These are phyloP conservation scores for Aphodius granarius DNA, from an alignment of 2,888 invertebrate genomes.

Conservation along the genomic window DNA sequence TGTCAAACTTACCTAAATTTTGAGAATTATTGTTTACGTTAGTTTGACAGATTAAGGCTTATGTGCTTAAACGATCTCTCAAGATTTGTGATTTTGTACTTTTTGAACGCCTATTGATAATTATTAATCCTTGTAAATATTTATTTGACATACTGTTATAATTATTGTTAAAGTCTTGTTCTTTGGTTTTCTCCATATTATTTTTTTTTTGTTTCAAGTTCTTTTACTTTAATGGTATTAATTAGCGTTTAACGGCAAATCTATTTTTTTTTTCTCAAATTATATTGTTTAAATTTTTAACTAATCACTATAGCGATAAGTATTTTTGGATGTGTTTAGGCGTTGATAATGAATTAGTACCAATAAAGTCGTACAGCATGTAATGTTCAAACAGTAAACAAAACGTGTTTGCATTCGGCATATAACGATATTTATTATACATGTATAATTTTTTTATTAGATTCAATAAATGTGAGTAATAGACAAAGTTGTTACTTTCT, in stretches of 20 bases:
- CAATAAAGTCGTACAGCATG: slow-evolving; percentile 28
- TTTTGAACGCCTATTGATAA: not conserved
- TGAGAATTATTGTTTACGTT: slow-evolving; percentile 25
- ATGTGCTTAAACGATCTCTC: slow-evolving; percentile 11
- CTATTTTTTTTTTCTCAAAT: slow-evolving; percentile 6
- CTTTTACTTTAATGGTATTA: slow-evolving; percentile 31
- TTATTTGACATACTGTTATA: not conserved
- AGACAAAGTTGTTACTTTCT: slow-evolving; percentile 19
- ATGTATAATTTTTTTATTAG: slow-evolving; percentile 37
- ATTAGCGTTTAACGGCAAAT: slow-evolving; percentile 9
- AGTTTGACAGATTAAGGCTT: slow-evolving; percentile 15
- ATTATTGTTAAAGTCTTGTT: slow-evolving; percentile 2
- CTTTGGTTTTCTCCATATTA: slow-evolving; percentile 19
- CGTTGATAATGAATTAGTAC: slow-evolving; percentile 26
- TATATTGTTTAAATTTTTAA: slow-evolving; percentile 13
- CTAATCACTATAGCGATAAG: not conserved
- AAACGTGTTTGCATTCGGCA: slow-evolving; percentile 29
- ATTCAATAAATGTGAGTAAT: slow-evolving; percentile 36
- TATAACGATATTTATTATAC: slow-evolving; percentile 38
- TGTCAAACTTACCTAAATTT: not conserved
- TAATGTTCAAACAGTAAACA: slow-evolving; percentile 9
- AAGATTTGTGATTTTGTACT: not conserved
- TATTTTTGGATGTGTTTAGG: slow-evolving; percentile 17
- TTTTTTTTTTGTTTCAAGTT: not conserved
- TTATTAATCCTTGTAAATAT: not conserved